These are phyloP conservation scores for Solenopsis fugax DNA, from an alignment of 1,140 invertebrate genomes.

Conservation along the genomic window DNA sequence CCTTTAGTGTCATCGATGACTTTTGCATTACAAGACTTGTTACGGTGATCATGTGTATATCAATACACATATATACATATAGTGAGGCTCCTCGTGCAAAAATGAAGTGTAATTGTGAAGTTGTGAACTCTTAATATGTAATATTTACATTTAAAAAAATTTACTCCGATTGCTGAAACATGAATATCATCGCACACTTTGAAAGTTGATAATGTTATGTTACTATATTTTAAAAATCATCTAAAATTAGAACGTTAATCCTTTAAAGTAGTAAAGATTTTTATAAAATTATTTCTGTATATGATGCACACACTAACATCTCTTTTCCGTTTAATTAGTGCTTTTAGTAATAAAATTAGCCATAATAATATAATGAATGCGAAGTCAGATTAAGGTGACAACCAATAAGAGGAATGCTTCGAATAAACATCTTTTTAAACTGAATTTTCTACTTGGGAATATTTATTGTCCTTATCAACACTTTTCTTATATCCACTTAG, in stretches of 20 bases:
- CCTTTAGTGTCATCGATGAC: conserved; percentile 64
- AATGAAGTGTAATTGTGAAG: conserved; percentile 41
- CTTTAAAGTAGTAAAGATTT: conserved; percentile 1
- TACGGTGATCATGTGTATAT: conserved; percentile 57
- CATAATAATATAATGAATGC: conserved; percentile 29
- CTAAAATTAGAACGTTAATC: conserved; percentile 3
- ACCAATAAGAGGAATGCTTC: conserved; percentile 41
- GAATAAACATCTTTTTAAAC: conserved; percentile 55
- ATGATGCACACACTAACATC: conserved; percentile 30
- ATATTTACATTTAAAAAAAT: conserved; percentile 54
- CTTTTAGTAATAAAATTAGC: conserved; percentile 30
- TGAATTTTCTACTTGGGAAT: conserved; percentile 19
- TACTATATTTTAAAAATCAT: conserved; percentile 21
- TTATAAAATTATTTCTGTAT: conserved; percentile 51
- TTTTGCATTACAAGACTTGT: conserved; percentile 62
- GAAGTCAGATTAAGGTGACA: conserved; percentile 6
- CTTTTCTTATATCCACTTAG: neutral
- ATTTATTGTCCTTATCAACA: conserved; percentile 44
- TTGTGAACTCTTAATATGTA: conserved; percentile 38
- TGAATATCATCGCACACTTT: conserved; percentile 23
- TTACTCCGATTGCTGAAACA: neutral
- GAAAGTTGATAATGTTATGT: conserved; percentile 23
- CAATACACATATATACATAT: conserved; percentile 21
- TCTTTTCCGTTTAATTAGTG: conserved; percentile 11
- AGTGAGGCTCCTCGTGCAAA: conserved; percentile 30